Conservation (phyloP, 2,797 vertebrate species). For the Enteromius viviparus region DNA sequence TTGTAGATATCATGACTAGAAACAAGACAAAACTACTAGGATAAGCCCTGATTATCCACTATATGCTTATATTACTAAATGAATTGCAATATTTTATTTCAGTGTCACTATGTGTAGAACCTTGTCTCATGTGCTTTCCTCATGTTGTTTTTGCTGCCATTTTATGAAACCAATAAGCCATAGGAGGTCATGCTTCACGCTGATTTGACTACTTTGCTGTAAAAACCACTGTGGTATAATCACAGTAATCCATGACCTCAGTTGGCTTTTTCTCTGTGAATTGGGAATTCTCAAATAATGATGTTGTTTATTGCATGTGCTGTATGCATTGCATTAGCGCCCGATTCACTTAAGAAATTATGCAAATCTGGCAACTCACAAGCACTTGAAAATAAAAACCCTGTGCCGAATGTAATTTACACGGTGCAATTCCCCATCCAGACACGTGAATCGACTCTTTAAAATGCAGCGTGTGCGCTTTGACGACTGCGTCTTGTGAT, state of each 20-base stretch:
- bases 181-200: background rate
- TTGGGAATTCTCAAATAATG: background rate
- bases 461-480: background rate
- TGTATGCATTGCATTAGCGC: background rate
- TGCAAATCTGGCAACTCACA: background rate
- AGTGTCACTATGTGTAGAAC: background rate
- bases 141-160: background rate
- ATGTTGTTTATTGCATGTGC: background rate
- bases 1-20: too few species aligned
- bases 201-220: background rate
- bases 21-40: too few species aligned
- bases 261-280: background rate
- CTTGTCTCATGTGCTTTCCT: slow-evolving; percentile 6
- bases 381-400: background rate
- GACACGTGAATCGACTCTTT: background rate
- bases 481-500: background rate
- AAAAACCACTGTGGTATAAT: background rate
- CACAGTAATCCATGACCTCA: background rate
- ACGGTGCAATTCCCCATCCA: background rate
- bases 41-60: background rate
- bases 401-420: background rate
- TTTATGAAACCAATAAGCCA: background rate
- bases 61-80: background rate
- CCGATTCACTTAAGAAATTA: background rate
- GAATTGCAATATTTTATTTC: background rate